Conservation (phyloP, 2,888 invertebrate genomes). For the Eilema caniola region DNA sequence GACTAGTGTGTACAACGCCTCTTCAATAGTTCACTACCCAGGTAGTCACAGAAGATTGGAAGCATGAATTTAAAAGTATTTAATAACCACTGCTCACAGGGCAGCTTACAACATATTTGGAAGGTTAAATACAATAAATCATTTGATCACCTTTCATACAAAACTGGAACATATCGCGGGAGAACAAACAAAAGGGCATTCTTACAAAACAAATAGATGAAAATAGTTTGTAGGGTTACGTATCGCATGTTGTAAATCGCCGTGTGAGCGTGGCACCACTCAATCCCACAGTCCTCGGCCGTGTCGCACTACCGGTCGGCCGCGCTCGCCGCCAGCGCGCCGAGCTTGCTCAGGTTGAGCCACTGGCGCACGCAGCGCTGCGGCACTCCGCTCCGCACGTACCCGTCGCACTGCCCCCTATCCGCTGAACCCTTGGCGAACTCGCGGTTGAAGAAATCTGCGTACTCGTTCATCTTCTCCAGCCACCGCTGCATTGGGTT, state of each 20-base stretch:
- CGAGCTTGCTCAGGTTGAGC: slow-evolving; percentile 69
- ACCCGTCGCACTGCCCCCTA: slow-evolving; percentile 5
- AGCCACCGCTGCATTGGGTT: slow-evolving; percentile 78
- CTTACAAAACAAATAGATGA: neutral
- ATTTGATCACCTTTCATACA: neutral
- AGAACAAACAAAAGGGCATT: slow-evolving; percentile 1
- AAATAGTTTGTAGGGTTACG: neutral
- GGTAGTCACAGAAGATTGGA: slow-evolving; percentile 32
- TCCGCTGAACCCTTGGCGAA: slow-evolving; percentile 24
- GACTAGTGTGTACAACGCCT: neutral
- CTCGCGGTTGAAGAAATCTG: slow-evolving; percentile 49
- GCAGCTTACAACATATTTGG: slow-evolving; percentile 43
- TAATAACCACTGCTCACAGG: slow-evolving; percentile 34
- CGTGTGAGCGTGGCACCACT: slow-evolving; percentile 33
- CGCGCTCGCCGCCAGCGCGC: slow-evolving; percentile 64
- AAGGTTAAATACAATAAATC: neutral
- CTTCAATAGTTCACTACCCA: slow-evolving; percentile 7
- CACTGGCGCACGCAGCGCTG: slow-evolving; percentile 60
- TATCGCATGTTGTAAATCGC: slow-evolving; percentile 42
- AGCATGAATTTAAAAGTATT: slow-evolving; percentile 32
- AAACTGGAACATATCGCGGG: neutral
- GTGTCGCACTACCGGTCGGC: slow-evolving; percentile 67
- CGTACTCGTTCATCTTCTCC: slow-evolving; percentile 66
- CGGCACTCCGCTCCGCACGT: slow-evolving; percentile 10
- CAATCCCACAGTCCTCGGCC: slow-evolving; percentile 44